Conservation (phyloP, 1,140 invertebrate species). For the Drosophila arawakana region DNA sequence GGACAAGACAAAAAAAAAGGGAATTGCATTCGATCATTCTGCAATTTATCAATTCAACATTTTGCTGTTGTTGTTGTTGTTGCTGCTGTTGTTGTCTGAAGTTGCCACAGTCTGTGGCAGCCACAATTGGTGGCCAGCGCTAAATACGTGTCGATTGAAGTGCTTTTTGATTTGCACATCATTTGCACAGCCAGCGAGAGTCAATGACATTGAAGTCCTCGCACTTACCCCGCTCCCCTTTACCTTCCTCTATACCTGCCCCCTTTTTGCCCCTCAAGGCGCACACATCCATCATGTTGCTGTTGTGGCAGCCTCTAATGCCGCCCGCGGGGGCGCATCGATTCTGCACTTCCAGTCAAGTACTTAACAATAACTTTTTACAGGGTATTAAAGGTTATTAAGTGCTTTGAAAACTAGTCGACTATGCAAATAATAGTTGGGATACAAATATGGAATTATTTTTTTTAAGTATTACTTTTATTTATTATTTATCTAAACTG, state of each 20-base stretch:
- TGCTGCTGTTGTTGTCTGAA: not conserved
- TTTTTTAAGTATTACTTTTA: too few relatives aligned
- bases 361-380: not conserved
- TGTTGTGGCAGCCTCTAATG: constrained; percentile 57
- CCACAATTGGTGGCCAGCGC: constrained; percentile 52
- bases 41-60: constrained; percentile 71
- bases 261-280: not conserved
- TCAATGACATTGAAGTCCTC: constrained; percentile 34
- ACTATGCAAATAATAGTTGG: too few relatives aligned
- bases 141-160: constrained; percentile 80
- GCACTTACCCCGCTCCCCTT: constrained; percentile 13
- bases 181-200: constrained; percentile 36
- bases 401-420: too few relatives aligned
- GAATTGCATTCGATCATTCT: constrained; percentile 71
- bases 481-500: too few relatives aligned
- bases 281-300: constrained; percentile 37
- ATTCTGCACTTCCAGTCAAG: constrained; percentile 58
- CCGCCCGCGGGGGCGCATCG: constrained; percentile 57
- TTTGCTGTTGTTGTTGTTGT: not conserved
- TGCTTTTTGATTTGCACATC: constrained; percentile 63
- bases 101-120: constrained; percentile 9
- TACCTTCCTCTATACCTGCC: not conserved
- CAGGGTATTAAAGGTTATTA: not conserved
- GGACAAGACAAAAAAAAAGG: constrained; percentile 30
- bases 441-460: too few relatives aligned